These are phyloP conservation scores for Scaptomyza pallida DNA, from an alignment of 1,140 invertebrate genomes.

Conservation along the genomic window DNA sequence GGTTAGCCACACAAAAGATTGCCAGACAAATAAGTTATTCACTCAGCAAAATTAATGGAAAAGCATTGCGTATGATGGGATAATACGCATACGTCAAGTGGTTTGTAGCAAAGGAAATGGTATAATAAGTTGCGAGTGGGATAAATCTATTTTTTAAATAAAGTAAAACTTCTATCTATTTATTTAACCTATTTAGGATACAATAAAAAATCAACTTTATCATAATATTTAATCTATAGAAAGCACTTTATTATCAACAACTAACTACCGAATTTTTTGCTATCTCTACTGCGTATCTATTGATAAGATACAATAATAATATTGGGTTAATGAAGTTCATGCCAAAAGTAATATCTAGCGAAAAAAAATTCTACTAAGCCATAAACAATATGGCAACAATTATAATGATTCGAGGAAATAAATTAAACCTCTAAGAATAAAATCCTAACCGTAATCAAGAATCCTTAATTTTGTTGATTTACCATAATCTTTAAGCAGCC, in stretches of 20 bases:
- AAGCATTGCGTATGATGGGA: conserved; percentile 46
- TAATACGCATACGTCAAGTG: conserved; percentile 22
- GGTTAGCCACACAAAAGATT: conserved; percentile 13
- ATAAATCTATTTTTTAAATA: too few species aligned
- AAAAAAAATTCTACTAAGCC: too few species aligned
- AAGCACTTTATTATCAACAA: conserved; percentile 1
- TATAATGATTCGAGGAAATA: too few species aligned
- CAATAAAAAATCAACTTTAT: not conserved
- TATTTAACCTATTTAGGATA: too few species aligned
- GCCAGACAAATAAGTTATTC: conserved; percentile 64
- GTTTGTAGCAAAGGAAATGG: not conserved
- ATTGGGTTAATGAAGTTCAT: not conserved
- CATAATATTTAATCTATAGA: not conserved
- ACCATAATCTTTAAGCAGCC: conserved; percentile 12
- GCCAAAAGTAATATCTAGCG: too few species aligned
- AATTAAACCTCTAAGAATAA: too few species aligned
- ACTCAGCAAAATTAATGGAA: conserved; percentile 67
- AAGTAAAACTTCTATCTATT: too few species aligned
- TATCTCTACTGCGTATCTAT: not conserved
- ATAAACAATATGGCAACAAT: too few species aligned
- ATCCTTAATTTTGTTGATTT: too few species aligned
- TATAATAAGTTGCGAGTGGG: too few species aligned
- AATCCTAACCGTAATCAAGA: too few species aligned
- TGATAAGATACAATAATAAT: conserved; percentile 1
- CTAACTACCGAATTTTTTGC: not conserved